These are phyloP conservation scores for Phocoena sinus DNA, from an alignment of 2,113 vertebrate species.

Conservation along the genomic window DNA sequence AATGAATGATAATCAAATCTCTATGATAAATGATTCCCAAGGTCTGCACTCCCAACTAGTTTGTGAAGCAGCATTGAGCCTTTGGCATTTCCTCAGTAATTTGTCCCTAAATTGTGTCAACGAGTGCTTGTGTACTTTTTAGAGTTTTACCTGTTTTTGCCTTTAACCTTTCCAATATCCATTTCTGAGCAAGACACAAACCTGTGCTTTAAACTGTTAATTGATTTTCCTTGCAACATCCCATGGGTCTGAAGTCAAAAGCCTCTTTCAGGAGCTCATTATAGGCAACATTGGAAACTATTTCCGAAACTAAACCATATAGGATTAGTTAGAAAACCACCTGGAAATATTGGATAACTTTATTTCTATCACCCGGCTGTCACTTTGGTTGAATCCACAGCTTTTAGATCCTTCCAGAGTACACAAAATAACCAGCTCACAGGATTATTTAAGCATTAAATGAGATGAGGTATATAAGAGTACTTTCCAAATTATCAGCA, in stretches of 20 bases:
- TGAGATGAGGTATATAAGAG: neutral
- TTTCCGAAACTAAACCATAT: neutral
- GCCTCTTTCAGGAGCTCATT: neutral
- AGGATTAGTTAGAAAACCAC: conserved; percentile 30
- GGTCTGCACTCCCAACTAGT: neutral
- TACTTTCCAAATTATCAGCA: neutral
- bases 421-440: neutral
- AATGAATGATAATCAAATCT: conserved; percentile 35
- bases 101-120: neutral
- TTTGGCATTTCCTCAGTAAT: conserved; percentile 35
- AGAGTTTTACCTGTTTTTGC: conserved; percentile 14
- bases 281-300: neutral
- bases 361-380: neutral
- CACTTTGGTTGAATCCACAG: neutral
- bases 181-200: conserved; percentile 23
- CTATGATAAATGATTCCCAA: neutral
- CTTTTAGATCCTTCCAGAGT: neutral
- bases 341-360: conserved; percentile 3
- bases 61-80: neutral
- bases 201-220: conserved; percentile 30
- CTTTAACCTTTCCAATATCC: conserved; percentile 1
- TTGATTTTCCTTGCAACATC: conserved; percentile 44
- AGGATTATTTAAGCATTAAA: neutral
- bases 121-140: neutral
- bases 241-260: neutral